Percentiles rank a stretch among this genome's conserved stretches.
These are phyloP conservation scores for Diadumene lineata DNA, from an alignment of 92 coral and sea anemone genomes.

Conservation along the genomic window DNA sequence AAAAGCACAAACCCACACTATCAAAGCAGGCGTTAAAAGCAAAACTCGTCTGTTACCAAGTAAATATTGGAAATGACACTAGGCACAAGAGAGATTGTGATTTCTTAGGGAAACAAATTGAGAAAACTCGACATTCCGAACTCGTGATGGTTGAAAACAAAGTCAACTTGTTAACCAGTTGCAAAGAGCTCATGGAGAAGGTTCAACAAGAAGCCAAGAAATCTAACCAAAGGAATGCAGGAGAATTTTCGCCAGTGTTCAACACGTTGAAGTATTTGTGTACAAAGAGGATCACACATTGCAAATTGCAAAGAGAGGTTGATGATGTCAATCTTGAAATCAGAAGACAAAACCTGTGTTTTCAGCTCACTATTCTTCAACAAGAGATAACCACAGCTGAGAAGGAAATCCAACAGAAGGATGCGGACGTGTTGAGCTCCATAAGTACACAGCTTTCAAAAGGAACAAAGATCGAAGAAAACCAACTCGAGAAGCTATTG, in stretches of 20 bases:
- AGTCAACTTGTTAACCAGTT: slow-evolving; percentile 37
- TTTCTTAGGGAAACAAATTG: neutral
- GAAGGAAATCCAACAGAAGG: slow-evolving; percentile 21
- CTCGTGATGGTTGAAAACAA: slow-evolving; percentile 38
- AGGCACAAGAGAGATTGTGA: neutral
- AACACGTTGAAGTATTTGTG: neutral
- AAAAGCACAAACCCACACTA: slow-evolving; percentile 24
- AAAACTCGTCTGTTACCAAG: neutral
- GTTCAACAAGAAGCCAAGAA: neutral
- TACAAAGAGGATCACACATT: slow-evolving; percentile 19
- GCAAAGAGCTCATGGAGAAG: neutral
- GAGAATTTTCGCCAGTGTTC: neutral
- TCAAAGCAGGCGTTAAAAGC: neutral
- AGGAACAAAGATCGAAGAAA: slow-evolving; percentile 46
- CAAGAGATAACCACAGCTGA: slow-evolving; percentile 26
- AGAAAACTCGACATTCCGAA: neutral
- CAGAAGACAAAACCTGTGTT: slow-evolving; percentile 61
- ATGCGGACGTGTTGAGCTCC: slow-evolving; percentile 25
- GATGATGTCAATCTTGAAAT: slow-evolving; percentile 66
- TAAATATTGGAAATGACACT: neutral
- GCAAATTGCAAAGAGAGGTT: slow-evolving; percentile 37
- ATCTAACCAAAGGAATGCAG: neutral
- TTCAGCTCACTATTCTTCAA: slow-evolving; percentile 50
- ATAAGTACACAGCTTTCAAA: slow-evolving; percentile 32
- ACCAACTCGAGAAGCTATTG: slow-evolving; percentile 30